Evolutionary conservation across 2,888 invertebrate species (phyloP).

Genomic region (Omphaloscelis lunosa): DNA sequence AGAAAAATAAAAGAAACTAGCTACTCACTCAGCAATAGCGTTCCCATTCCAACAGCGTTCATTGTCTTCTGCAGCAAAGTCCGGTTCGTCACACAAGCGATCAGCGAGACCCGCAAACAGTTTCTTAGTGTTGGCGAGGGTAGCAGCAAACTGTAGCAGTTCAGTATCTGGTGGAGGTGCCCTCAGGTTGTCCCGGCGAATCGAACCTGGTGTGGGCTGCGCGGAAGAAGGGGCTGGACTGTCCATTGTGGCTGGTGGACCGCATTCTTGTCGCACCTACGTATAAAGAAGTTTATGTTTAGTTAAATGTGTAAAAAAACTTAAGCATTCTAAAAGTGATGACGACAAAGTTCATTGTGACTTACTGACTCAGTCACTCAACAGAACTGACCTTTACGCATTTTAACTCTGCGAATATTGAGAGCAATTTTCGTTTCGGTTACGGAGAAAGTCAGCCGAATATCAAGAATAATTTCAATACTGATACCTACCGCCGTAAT

Average conservation of each 20-base stretch:
- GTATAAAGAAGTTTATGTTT: conserved; percentile 32
- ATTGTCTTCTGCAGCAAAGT: conserved; percentile 92
- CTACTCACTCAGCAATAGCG: conserved; percentile 93
- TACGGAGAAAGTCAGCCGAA: background rate
- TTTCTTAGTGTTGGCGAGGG: conserved; percentile 93
- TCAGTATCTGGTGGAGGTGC: conserved; percentile 92
- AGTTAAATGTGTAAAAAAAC: background rate
- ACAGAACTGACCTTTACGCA: too few relatives aligned
- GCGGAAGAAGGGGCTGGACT: conserved; percentile 70
- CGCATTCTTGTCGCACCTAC: conserved; percentile 86
- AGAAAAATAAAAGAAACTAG: background rate
- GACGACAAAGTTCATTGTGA: background rate
- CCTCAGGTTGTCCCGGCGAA: conserved; percentile 86
- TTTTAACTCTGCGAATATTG: background rate
- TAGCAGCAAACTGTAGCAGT: conserved; percentile 92
- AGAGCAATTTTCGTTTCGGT: background rate
- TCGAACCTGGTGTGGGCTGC: conserved; percentile 74
- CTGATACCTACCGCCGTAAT: background rate
- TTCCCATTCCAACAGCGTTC: conserved; percentile 96
- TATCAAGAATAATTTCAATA: background rate
- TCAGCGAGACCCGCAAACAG: conserved; percentile 96
- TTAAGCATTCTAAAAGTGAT: background rate
- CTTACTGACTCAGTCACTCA: background rate
- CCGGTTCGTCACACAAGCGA: conserved; percentile 94
- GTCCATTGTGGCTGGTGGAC: conserved; percentile 82